Evolutionary conservation across 2,888 invertebrate species (phyloP).

Genomic region (Platycheirus albimanus): DNA sequence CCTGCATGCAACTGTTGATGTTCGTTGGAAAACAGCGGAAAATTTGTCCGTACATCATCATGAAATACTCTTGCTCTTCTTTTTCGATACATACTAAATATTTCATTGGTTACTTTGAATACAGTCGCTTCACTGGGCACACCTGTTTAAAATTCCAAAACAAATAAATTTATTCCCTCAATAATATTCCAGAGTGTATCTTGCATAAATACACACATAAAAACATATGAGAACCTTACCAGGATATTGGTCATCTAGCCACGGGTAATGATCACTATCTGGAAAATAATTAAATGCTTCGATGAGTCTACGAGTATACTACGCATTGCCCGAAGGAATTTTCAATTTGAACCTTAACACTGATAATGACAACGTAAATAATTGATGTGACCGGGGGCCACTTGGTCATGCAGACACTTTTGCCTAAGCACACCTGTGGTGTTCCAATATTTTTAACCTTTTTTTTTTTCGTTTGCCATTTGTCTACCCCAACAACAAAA

Average conservation of each 20-base stretch:
- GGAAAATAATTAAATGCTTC: conserved; percentile 65
- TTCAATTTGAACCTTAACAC: conserved; percentile 50
- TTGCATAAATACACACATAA: neutral
- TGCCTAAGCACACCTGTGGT: conserved; percentile 35
- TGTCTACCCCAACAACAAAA: neutral
- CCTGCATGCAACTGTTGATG: conserved; percentile 77
- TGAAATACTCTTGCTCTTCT: conserved; percentile 79
- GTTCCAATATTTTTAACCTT: neutral
- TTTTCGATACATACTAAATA: conserved; percentile 79
- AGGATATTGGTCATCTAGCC: conserved; percentile 75
- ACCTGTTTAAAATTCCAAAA: conserved; percentile 73
- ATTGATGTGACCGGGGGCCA: conserved; percentile 50
- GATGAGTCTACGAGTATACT: conserved; percentile 39
- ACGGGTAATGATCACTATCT: conserved; percentile 66
- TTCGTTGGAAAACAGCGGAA: conserved; percentile 79
- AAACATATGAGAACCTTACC: conserved; percentile 75
- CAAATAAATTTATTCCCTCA: neutral
- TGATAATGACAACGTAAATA: conserved; percentile 69
- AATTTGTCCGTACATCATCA: conserved; percentile 78
- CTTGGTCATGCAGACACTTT: conserved; percentile 41
- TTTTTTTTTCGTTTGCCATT: neutral
- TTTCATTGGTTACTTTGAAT: conserved; percentile 79
- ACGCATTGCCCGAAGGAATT: conserved; percentile 49
- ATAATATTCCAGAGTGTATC: neutral
- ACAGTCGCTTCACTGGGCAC: conserved; percentile 79